A percentile compares a stretch with the other conserved stretches of the same genome.
These are phyloP conservation scores for Rhinopomastus cyanomelas DNA, from an alignment of 2,113 vertebrate species.

Conservation along the genomic window DNA sequence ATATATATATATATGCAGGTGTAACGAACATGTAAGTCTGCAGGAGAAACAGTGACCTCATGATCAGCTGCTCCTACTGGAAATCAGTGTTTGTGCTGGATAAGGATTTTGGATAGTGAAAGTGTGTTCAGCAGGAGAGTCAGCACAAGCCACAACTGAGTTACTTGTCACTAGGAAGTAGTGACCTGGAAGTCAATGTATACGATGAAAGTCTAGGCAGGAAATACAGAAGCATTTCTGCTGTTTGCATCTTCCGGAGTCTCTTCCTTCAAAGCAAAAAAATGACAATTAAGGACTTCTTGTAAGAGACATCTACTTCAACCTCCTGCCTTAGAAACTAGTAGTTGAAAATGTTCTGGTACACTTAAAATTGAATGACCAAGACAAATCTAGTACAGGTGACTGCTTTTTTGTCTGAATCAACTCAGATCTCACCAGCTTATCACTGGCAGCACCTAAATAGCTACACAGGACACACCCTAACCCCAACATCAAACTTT, in stretches of 20 bases:
- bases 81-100: background rate
- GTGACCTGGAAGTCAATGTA: background rate
- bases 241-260: background rate
- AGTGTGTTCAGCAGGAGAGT: background rate
- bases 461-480: background rate
- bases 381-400: background rate
- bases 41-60: background rate
- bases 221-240: background rate
- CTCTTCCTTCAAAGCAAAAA: background rate
- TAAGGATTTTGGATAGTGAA: background rate
- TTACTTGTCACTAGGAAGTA: background rate
- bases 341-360: background rate
- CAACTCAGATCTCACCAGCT: background rate
- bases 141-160: background rate
- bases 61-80: background rate
- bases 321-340: background rate
- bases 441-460: background rate
- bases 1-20: too few relatives aligned
- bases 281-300: background rate
- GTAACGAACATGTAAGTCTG: background rate
- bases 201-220: background rate
- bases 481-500: background rate
- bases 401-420: background rate
- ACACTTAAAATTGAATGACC: background rate
- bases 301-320: background rate